phyloP scores from a whole-genome alignment of 2,113 vertebrate species.

The Nibea coibor region DNA sequence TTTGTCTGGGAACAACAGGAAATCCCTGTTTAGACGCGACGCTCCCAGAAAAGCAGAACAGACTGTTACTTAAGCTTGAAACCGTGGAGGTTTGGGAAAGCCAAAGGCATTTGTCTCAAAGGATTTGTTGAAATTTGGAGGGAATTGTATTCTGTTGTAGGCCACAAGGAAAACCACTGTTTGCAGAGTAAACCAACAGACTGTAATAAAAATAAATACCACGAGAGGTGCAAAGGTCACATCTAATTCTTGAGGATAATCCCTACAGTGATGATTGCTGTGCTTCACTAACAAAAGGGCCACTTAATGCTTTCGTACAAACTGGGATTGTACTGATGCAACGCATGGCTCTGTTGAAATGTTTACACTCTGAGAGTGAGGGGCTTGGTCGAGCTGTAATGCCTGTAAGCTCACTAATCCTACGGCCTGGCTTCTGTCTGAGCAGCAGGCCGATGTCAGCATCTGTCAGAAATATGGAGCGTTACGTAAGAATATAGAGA shows the following conservation, averaged over 20 bases:
- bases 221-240: constrained; percentile 29
- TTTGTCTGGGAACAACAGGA: constrained; percentile 80
- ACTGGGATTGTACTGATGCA: constrained; percentile 35
- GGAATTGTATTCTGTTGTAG: constrained; percentile 28
- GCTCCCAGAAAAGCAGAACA: constrained; percentile 65
- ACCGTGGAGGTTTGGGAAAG: constrained; percentile 42
- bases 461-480: constrained; percentile 73
- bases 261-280: constrained; percentile 27
- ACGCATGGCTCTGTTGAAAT: constrained; percentile 39
- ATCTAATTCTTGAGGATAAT: constrained; percentile 46
- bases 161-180: constrained; percentile 31
- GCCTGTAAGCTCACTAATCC: constrained; percentile 69
- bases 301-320: constrained; percentile 55
- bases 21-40: constrained; percentile 76
- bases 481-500: constrained; percentile 71
- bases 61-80: constrained; percentile 48
- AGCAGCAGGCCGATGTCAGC: constrained; percentile 64
- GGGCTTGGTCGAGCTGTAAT: constrained; percentile 65
- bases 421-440: constrained; percentile 64
- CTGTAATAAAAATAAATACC: constrained; percentile 45
- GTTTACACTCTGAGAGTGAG: constrained; percentile 58
- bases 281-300: constrained; percentile 43
- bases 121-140: constrained; percentile 51
- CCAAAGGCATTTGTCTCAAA: constrained; percentile 40
- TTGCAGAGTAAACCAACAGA: constrained; percentile 35